phyloP scores from a whole-genome alignment of 2,797 vertebrate species.

The Cossypha heuglini region DNA sequence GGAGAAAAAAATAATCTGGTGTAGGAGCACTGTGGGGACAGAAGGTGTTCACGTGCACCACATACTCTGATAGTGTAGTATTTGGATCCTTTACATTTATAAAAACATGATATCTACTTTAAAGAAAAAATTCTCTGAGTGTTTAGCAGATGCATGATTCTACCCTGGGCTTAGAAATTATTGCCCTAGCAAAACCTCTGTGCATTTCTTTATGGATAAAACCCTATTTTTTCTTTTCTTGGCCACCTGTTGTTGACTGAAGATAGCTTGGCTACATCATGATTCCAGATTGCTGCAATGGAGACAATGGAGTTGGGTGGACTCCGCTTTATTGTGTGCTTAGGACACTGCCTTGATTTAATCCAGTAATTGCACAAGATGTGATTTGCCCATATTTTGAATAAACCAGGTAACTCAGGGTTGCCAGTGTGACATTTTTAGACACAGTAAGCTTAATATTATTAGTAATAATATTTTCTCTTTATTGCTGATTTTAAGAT shows the following conservation, averaged over 20 bases:
- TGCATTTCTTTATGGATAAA: background rate
- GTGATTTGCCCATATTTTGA: background rate
- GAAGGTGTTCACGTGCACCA: background rate
- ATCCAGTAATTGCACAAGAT: background rate
- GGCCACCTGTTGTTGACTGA: background rate
- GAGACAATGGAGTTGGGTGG: background rate
- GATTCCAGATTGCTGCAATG: background rate
- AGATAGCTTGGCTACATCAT: background rate
- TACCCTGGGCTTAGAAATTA: background rate
- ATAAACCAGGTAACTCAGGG: background rate
- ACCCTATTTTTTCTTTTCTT: background rate
- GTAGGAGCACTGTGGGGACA: background rate
- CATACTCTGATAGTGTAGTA: background rate
- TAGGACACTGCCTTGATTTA: background rate
- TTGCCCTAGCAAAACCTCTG: background rate
- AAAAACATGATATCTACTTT: accelerated
- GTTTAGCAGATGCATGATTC: background rate
- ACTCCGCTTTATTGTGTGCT: background rate
- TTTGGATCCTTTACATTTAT: background rate
- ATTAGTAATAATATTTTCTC: background rate
- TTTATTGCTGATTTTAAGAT: background rate
- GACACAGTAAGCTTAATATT: background rate
- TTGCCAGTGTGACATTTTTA: background rate
- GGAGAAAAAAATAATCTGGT: background rate
- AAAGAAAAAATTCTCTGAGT: background rate